These are phyloP conservation scores for Chinchilla lanigera DNA, from an alignment of 2,113 vertebrate species.

Conservation along the genomic window DNA sequence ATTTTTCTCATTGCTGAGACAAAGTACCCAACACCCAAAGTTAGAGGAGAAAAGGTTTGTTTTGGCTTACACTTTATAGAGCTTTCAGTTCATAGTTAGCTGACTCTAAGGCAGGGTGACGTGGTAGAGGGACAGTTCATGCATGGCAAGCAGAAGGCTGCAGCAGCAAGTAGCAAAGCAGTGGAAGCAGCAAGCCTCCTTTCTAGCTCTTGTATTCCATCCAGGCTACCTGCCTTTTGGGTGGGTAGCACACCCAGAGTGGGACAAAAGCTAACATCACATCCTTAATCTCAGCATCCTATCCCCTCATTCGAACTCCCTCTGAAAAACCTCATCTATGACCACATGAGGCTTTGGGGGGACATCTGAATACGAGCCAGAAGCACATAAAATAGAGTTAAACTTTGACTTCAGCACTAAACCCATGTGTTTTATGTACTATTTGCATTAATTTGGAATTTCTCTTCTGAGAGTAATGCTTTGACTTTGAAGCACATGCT, in stretches of 20 bases:
- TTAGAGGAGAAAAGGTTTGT: neutral
- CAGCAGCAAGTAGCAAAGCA: neutral
- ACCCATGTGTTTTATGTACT: neutral
- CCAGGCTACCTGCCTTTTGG: neutral
- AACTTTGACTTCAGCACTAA: neutral
- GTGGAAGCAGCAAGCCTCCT: neutral
- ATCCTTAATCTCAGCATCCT: neutral
- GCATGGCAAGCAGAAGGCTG: neutral
- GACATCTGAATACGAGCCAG: neutral
- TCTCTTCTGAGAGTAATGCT: neutral
- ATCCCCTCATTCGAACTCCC: neutral
- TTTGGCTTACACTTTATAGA: neutral
- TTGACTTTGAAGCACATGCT: neutral
- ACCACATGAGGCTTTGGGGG: neutral
- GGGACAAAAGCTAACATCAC: neutral
- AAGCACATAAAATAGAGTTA: neutral
- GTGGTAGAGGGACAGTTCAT: neutral
- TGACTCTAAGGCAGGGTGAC: neutral
- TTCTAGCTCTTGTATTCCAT: neutral
- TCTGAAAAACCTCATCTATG: neutral
- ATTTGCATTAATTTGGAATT: neutral
- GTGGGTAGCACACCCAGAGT: neutral
- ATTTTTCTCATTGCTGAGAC: neutral
- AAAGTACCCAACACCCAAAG: neutral
- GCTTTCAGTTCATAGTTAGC: neutral